Conservation (phyloP, 2,113 vertebrate species). For the Lagopus leucura region DNA sequence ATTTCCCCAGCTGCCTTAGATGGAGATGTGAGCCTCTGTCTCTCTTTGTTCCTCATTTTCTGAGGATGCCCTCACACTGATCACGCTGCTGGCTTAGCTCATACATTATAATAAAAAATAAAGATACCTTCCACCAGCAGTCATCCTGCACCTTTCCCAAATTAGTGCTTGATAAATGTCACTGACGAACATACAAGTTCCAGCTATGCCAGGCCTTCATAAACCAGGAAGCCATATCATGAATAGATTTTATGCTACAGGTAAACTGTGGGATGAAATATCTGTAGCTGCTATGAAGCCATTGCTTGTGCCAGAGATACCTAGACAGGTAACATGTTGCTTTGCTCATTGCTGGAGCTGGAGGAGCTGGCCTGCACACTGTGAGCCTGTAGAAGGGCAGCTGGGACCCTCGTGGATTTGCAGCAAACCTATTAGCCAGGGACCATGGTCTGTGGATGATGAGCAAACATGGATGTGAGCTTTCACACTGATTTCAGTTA, state of each 20-base stretch:
- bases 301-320: conserved; percentile 39
- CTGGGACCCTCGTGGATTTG: conserved; percentile 18
- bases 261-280: conserved; percentile 58
- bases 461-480: neutral
- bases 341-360: conserved; percentile 21
- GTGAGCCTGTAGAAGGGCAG: conserved; percentile 14
- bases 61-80: accelerated
- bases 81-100: neutral
- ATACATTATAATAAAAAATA: neutral
- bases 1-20: conserved; percentile 64
- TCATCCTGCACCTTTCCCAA: neutral
- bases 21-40: conserved; percentile 73
- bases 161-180: neutral
- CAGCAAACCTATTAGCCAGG: neutral
- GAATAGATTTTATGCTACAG: conserved; percentile 41
- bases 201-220: neutral
- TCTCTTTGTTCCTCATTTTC: conserved; percentile 43
- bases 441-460: neutral
- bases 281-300: conserved; percentile 43
- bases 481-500: neutral
- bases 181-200: neutral
- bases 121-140: neutral
- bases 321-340: conserved; percentile 42
- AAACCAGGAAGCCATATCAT: conserved; percentile 41
- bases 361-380: conserved; percentile 26